phyloP scores from a whole-genome alignment of 2,113 vertebrate species.

The Stigmatopora nigra region DNA sequence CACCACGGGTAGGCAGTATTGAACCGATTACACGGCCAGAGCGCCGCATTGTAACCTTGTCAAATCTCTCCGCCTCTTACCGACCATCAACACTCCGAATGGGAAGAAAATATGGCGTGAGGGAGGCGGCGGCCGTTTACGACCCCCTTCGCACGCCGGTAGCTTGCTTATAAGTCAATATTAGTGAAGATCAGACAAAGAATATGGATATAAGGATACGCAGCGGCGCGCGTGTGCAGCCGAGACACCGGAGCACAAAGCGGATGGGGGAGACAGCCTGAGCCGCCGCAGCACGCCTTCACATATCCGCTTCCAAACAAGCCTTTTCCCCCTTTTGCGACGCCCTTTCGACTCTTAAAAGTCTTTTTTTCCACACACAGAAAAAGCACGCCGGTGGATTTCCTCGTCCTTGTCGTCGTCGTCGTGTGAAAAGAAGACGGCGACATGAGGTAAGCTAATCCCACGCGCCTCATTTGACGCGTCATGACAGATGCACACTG shows the following conservation, averaged over 20 bases:
- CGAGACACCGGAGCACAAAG: conserved; percentile 62
- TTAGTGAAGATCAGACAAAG: conserved; percentile 28
- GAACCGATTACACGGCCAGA: conserved; percentile 35
- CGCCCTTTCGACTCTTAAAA: background rate
- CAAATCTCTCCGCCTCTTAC: conserved; percentile 44
- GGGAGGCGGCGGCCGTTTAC: conserved; percentile 67
- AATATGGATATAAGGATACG: conserved; percentile 69
- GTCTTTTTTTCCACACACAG: background rate
- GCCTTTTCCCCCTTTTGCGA: background rate
- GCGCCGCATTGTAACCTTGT: conserved; percentile 32
- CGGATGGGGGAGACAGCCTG: conserved; percentile 39
- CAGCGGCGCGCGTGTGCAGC: conserved; percentile 39
- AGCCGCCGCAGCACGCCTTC: conserved; percentile 37
- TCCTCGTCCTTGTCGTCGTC: conserved; percentile 37
- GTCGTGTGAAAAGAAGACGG: conserved; percentile 40
- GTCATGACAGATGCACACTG: conserved; percentile 52
- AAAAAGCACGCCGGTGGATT: conserved; percentile 18
- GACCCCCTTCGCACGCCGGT: conserved; percentile 45
- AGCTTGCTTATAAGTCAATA: conserved; percentile 7
- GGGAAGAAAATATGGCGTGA: conserved; percentile 72
- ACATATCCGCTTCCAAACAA: conserved; percentile 15
- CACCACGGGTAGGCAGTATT: conserved; percentile 56
- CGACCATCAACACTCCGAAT: conserved; percentile 52
- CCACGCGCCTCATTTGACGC: conserved; percentile 52
- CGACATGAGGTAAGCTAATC: conserved; percentile 73